Evolutionary conservation across 1,140 invertebrate genomes (phyloP), one percentile per base, ranked within the genome.

Genomic region (Drosophila bipectinata): DNA sequence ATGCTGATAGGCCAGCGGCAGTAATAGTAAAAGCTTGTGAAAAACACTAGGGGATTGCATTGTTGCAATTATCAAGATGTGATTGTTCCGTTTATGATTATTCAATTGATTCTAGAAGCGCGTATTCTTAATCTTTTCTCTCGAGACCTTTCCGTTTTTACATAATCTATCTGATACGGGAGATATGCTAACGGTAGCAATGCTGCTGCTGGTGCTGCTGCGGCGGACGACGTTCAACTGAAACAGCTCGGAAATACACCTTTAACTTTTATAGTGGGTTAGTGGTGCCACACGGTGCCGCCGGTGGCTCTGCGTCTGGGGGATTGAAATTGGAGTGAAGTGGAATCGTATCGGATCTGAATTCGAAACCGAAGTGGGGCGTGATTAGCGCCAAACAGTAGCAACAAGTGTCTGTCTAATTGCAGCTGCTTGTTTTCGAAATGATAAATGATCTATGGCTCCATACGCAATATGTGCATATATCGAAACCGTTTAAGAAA

Each of bases 1-100:
- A 15, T 56, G 59, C 3, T 82, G 63, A 71, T 87, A 90, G 30
- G 73, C 79, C 1, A 90, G 72, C 18, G 87, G 81, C 12, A 90
- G 45, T 9, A 90, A 15, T 14, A 90, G 21, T 61, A 87, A 73
- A 15, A 90, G 55, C 66, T 77, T 90, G 51, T 77, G 72, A 47
- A 90, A 68, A 6, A 63, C 48, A 63, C 49, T 68, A 7, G 73
- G 1, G 21, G 34, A 12, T 37, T 68, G 72, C 81, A 84, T 77
- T 59, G 49, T 73, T 47, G 44, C 26, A 32, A 64, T 67, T 49
- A 51, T 9, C 10, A 26, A 68, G 58, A 54, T 73, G 55, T 62
- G 51, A 72, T 74, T 63, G 34, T 73, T 74, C 71, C 55, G 47
- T 39, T 57, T 34, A 26, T 37, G 37, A 15, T 53, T 47, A 34